A percentile compares a stretch with the other conserved stretches of the same genome.
phyloP scores from a whole-genome alignment of 2,888 invertebrate species.

The Thymelicus lineola region DNA sequence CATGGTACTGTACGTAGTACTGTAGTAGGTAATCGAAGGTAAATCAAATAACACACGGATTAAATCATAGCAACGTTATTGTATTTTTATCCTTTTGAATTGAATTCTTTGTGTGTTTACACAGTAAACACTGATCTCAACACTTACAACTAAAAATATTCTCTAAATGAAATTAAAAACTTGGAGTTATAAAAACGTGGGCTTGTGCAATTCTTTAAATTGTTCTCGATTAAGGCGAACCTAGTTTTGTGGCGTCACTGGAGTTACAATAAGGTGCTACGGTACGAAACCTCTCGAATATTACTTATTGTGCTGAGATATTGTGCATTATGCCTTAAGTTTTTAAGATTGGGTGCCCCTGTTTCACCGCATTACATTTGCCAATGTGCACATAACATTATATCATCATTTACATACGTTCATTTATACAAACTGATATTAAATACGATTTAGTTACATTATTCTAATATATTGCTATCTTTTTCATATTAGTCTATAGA shows the following conservation, averaged over 20 bases:
- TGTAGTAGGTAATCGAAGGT: constrained; percentile 13
- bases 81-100: constrained; percentile 87
- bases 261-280: constrained; percentile 71
- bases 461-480: constrained; percentile 85
- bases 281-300: constrained; percentile 52
- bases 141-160: constrained; percentile 89
- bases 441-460: constrained; percentile 78
- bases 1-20: neutral
- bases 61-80: constrained; percentile 89
- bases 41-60: constrained; percentile 65
- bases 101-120: constrained; percentile 89
- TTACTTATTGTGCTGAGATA: constrained; percentile 80
- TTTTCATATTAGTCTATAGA: constrained; percentile 84
- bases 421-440: constrained; percentile 81
- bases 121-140: constrained; percentile 89
- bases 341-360: constrained; percentile 72
- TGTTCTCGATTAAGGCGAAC: constrained; percentile 63
- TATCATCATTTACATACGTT: constrained; percentile 66
- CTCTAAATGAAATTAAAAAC: constrained; percentile 84
- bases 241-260: constrained; percentile 67
- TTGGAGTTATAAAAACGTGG: constrained; percentile 74
- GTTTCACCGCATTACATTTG: constrained; percentile 70
- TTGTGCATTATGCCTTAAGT: constrained; percentile 76
- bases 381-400: constrained; percentile 73
- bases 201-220: constrained; percentile 75